phyloP scores from a whole-genome alignment of 2,888 invertebrate species.

The Heteropelma amictum region DNA sequence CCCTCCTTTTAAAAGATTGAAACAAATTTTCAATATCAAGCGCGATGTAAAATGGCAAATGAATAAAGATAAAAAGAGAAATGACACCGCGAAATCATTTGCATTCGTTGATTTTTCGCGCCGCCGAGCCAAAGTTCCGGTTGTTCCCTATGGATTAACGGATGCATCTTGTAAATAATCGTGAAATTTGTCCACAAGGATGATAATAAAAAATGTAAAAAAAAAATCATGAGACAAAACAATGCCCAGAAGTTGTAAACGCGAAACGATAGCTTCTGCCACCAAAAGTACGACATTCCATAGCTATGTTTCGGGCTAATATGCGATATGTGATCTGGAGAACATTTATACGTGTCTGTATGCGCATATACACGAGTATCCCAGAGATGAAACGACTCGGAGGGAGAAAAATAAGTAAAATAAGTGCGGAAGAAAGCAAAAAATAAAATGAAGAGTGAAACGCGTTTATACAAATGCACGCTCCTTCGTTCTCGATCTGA shows the following conservation, averaged over 20 bases:
- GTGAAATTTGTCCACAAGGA: not conserved
- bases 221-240: not conserved
- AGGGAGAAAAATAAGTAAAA: not conserved
- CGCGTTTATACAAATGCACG: constrained; percentile 14
- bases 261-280: constrained; percentile 19
- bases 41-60: too few species aligned
- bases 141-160: too few species aligned
- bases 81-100: not conserved
- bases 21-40: too few species aligned
- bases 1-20: too few species aligned
- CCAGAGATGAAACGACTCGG: constrained; percentile 32
- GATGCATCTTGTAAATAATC: too few species aligned
- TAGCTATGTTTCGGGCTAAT: constrained; percentile 26
- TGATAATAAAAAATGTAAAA: not conserved
- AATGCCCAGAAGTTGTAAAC: constrained; percentile 1
- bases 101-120: not conserved
- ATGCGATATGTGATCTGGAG: not conserved
- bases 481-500: constrained; percentile 10
- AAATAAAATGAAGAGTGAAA: constrained; percentile 30
- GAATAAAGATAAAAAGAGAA: not conserved
- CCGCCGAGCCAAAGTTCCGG: not conserved
- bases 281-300: constrained; percentile 34
- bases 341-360: too few species aligned
- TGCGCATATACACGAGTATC: too few species aligned
- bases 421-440: constrained; percentile 11